Evolutionary conservation across 2,797 vertebrate genomes (phyloP), one percentile per base, ranked within the genome.

Genomic region (Acanthis flammea): DNA sequence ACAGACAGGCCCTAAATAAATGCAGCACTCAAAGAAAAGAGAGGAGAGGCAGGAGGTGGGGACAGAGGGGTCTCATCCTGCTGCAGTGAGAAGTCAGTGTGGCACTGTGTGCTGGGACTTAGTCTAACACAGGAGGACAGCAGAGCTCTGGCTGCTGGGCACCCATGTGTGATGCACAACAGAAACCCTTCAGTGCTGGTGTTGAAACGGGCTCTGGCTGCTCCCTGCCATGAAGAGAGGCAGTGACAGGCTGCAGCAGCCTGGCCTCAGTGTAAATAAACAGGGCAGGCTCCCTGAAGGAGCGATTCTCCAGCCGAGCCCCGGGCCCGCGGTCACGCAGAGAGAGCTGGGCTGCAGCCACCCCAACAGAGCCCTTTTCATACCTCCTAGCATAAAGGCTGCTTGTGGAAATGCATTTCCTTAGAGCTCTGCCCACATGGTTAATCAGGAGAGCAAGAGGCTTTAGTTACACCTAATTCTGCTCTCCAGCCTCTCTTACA

Each of bases 331-430:
- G 18, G 77, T 78, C 95, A 79, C 1, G 4, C 68, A 17, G 33
- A 24, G 57, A 79, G 67, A 7, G 4, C 82, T 27, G 79, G 79
- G 72, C 84, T 37, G 48, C 33, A 73, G 83, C 70, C 35, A 2
- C 22, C 22, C 23, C 47, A 96, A 97, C 96, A 96, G 90, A 92
- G 70, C 66, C 62, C 95, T 96, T 96, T 96, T 97, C 87, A 95
- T 94, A 6, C 5, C 79, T 84, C 80, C 58, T 19, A 42, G 78
- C 85, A 96, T 77, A 91, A 96, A 88, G 92, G 75, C 47, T 47
- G 93, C 94, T 97, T 96, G 92, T 84, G 44, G 84, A 68, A 61
- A 75, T 5, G 42, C 65, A 51, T 94, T 88, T 79, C 74, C 91
- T 85, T 41, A 78, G 54, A 60, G 66, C 75, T 90, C 66, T 82